Base-by-base conservation (phyloP, 2,888 invertebrate genomes). In the Papilio protenor region DNA sequence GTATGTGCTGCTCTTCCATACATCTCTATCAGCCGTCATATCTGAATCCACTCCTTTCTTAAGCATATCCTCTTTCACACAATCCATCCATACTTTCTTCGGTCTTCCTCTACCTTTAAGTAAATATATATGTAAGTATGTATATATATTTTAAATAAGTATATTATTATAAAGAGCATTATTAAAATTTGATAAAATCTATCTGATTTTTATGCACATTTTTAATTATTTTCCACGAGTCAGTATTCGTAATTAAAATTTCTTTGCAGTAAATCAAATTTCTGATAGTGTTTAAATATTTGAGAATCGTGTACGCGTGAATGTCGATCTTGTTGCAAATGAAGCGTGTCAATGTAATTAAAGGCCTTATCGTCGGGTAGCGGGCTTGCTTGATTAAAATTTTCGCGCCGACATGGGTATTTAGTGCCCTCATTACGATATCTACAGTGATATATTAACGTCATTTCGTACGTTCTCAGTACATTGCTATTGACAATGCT, bases 271-370 rank as follows among this genome's bases (percentile, higher is more conserved):
- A n/a, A 55, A n/a, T 8, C n/a, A n/a, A n/a, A 40, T n/a, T 66
- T 52, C n/a, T 66, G 11, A 66, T 45, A 40, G 66, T 21, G 66
- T 40, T 45, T 69, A 33, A 66, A 45, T 69, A 69, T 69, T 69
- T 69, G 21, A 69, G 66, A 45, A 12, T 45, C n/a, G n/a, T 69
- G 21, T 18, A 69, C 45, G 45, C 45, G n/a, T 69, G 66, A 69
- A 69, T 69, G 45, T 45, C 21, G 23, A 69, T 45, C n/a, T 14
- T 66, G 40, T 16, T 40, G n/a, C 12, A 49, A 55, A 45, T 75
- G 45, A 66, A 64, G 21, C 75, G 23, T 70, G 57, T 8, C 45
- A 10, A 57, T 57, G 55, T 70, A 75, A 75, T 75, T 75, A 70
- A 75, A 69, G 18, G 57, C 23, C 70, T 69, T 70, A 40, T 70